phyloP scores from a whole-genome alignment of 2,797 vertebrate species.

The Nyctibius grandis region DNA sequence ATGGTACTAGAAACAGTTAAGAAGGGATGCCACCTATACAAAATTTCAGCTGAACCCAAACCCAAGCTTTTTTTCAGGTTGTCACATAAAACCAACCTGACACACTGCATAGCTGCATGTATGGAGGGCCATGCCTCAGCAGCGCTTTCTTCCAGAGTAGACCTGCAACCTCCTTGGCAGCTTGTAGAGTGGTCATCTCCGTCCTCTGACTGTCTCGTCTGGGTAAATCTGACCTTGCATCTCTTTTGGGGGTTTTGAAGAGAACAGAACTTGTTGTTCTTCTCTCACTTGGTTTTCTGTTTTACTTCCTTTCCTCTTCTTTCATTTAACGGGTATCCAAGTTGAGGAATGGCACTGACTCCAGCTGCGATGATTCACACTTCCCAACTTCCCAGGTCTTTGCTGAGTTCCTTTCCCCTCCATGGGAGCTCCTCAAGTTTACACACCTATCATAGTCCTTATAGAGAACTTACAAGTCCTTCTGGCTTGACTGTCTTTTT shows the following conservation, averaged over 20 bases:
- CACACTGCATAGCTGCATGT: too few species aligned
- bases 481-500: neutral
- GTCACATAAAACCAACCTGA: neutral
- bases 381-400: neutral
- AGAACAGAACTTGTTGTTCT: neutral
- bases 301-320: neutral
- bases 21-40: neutral
- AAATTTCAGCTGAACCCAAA: neutral
- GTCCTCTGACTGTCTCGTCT: neutral
- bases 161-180: neutral
- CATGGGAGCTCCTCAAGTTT: neutral
- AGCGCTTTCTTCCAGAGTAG: neutral
- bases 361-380: neutral
- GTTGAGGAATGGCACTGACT: neutral
- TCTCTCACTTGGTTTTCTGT: neutral
- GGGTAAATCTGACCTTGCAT: neutral
- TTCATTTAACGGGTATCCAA: neutral
- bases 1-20: neutral
- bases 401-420: neutral
- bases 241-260: neutral
- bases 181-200: neutral
- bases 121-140: fast-evolving
- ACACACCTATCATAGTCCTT: neutral
- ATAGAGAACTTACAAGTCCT: neutral
- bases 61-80: neutral